Conservation (phyloP, 2,797 vertebrate species). For the Typhlichthys eigenmanni region DNA sequence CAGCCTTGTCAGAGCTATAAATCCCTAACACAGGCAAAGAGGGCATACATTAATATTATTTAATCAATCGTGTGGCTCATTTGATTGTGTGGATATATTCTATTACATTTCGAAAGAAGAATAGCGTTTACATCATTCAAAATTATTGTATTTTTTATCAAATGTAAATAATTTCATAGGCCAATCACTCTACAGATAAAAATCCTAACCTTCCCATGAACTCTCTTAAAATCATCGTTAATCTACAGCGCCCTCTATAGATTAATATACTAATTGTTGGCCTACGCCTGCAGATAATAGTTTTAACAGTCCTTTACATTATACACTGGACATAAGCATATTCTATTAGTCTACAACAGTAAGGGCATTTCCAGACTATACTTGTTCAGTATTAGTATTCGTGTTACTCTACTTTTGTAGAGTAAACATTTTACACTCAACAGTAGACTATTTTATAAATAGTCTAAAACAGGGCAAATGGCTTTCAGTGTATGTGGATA, state of each 20-base stretch:
- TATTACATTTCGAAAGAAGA: not conserved
- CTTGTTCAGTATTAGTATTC: too few relatives aligned
- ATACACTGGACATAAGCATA: too few relatives aligned
- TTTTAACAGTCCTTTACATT: slow-evolving; percentile 2
- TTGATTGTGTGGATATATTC: not conserved
- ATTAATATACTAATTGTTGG: slow-evolving; percentile 6
- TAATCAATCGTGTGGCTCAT: not conserved
- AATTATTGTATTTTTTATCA: not conserved
- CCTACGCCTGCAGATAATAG: not conserved
- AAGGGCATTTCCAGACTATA: too few relatives aligned
- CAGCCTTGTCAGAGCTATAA: not conserved
- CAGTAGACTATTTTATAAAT: too few relatives aligned
- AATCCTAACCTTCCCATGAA: too few relatives aligned
- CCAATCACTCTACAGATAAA: not conserved
- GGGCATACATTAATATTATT: not conserved
- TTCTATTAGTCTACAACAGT: not conserved
- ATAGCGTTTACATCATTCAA: not conserved
- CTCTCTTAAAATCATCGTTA: slow-evolving; percentile 12
- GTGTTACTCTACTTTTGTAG: too few relatives aligned
- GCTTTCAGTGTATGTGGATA: too few relatives aligned
- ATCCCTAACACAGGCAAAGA: not conserved
- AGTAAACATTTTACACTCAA: too few relatives aligned
- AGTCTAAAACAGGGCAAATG: too few relatives aligned
- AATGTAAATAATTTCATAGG: not conserved
- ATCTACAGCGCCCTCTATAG: slow-evolving; percentile 45